A percentile compares a stretch with the other conserved stretches of the same genome.
Conservation (phyloP, 37 sponge, comb jelly and placozoan genomes). For the Eunapius fragilis region DNA sequence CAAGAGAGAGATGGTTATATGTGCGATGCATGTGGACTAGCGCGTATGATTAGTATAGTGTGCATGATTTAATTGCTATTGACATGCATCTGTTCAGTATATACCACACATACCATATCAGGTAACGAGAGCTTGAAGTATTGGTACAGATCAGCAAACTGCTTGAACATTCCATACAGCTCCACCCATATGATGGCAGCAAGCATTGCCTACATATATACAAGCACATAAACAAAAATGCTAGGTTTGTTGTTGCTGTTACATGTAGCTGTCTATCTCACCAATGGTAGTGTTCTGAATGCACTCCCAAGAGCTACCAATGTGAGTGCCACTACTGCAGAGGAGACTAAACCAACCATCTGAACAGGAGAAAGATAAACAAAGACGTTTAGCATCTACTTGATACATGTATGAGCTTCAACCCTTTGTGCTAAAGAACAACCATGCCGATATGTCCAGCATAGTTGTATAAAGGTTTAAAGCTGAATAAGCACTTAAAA, state of each 20-base stretch:
- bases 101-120: constrained; percentile 48
- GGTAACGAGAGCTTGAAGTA: constrained; percentile 66
- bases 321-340: constrained; percentile 56
- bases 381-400: not conserved
- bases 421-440: too few relatives aligned
- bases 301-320: constrained; percentile 64
- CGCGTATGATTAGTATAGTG: too few relatives aligned
- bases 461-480: too few relatives aligned
- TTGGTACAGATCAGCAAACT: constrained; percentile 59
- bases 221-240: not conserved
- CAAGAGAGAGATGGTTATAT: too few relatives aligned
- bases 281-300: constrained; percentile 78
- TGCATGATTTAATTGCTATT: too few relatives aligned
- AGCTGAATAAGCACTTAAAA: too few relatives aligned
- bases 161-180: constrained; percentile 86
- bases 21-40: too few relatives aligned
- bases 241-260: not conserved
- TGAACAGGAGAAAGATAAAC: not conserved
- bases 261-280: not conserved
- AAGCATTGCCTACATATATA: constrained; percentile 56
- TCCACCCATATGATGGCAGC: constrained; percentile 82
- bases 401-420: not conserved
- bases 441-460: too few relatives aligned
- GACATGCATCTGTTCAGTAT: not conserved
- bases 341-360: constrained; percentile 70